phyloP scores from a whole-genome alignment of 2,888 invertebrate genomes.

The Nycteola revayana region DNA sequence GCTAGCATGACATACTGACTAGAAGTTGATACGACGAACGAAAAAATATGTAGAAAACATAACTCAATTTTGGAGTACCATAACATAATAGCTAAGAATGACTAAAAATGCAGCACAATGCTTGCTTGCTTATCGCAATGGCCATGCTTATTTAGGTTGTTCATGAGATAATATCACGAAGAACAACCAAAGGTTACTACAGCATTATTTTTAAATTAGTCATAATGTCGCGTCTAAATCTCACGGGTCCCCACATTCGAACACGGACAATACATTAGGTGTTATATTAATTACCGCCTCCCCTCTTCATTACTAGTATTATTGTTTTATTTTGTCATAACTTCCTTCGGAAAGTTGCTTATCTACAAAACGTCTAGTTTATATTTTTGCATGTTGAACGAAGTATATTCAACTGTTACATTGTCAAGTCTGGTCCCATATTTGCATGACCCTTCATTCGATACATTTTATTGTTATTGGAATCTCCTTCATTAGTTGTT shows the following conservation, averaged over 20 bases:
- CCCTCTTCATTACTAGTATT: conserved; percentile 47
- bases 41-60: no score
- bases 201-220: neutral
- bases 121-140: no score
- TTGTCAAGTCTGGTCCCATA: conserved; percentile 55
- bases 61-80: no score
- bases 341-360: conserved; percentile 33
- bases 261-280: conserved; percentile 46
- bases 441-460: conserved; percentile 64
- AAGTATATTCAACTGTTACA: conserved; percentile 40
- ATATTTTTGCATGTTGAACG: conserved; percentile 53
- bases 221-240: conserved; percentile 50
- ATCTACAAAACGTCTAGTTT: conserved; percentile 32
- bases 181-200: neutral
- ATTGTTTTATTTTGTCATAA: conserved; percentile 51
- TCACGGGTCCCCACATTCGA: conserved; percentile 39
- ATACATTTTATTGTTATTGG: conserved; percentile 41
- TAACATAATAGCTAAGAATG: no score
- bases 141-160: conserved; percentile 1
- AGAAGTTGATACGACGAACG: no score
- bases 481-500: conserved; percentile 49
- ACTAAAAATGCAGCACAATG: no score
- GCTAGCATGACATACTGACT: no score
- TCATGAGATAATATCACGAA: neutral
- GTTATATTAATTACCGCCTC: conserved; percentile 54